These are phyloP conservation scores for Drosophila willistoni DNA, from an alignment of 1,140 invertebrate species.

Conservation along the genomic window DNA sequence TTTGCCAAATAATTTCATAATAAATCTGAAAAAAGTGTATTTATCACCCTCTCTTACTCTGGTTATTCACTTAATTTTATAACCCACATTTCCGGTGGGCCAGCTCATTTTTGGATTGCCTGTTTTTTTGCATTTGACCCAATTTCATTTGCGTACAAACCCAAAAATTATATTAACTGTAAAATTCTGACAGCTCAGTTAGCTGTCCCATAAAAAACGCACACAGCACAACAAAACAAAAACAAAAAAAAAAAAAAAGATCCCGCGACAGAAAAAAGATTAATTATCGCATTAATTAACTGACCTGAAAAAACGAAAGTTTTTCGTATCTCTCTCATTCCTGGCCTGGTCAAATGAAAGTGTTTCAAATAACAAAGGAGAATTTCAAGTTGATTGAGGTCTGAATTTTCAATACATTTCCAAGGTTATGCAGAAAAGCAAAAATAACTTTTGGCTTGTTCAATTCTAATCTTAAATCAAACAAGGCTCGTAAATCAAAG, in stretches of 20 bases:
- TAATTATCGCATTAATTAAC: conserved; percentile 80
- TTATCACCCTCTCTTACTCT: background rate
- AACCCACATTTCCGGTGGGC: background rate
- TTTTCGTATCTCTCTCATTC: conserved; percentile 37
- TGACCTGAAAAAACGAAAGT: conserved; percentile 78
- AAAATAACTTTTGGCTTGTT: conserved; percentile 3
- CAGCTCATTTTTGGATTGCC: conserved; percentile 31
- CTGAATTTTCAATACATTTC: background rate
- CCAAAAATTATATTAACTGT: conserved; percentile 60
- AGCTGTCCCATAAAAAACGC: conserved; percentile 64
- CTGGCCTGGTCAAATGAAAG: conserved; percentile 36
- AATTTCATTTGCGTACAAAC: conserved; percentile 42
- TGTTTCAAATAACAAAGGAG: conserved; percentile 13
- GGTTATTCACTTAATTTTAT: conserved; percentile 13
- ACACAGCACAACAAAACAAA: conserved; percentile 34
- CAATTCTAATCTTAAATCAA: conserved; percentile 17
- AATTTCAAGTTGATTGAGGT: background rate
- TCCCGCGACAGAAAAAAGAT: conserved; percentile 62
- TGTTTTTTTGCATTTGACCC: conserved; percentile 61
- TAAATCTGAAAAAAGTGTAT: too few species aligned
- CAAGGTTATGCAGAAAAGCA: background rate
- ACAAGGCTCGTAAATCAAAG: conserved; percentile 48
- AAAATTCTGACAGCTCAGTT: conserved; percentile 78
- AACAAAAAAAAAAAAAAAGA: conserved; percentile 40
- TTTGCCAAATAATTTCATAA: too few species aligned